Evolutionary conservation across 2,113 vertebrate genomes (phyloP).

Genomic region (Riparia riparia): DNA sequence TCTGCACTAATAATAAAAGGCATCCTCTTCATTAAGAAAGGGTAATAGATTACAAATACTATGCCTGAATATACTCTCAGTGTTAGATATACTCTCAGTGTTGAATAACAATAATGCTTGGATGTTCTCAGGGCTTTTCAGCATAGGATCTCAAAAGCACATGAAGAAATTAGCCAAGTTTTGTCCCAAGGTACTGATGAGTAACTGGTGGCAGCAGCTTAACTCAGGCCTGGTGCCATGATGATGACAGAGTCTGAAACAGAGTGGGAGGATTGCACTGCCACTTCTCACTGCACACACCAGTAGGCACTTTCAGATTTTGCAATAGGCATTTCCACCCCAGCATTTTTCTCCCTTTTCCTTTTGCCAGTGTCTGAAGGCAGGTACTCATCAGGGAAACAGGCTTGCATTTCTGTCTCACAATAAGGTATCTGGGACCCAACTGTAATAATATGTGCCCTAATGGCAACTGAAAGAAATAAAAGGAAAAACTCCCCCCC

Average conservation of each 20-base stretch:
- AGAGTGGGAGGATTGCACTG: not conserved
- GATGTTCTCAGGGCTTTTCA: not conserved
- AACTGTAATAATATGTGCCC: not conserved
- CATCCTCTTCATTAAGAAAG: not conserved
- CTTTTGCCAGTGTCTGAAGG: not conserved
- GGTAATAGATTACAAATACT: not conserved
- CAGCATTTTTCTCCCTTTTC: not conserved
- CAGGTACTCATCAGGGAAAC: not conserved
- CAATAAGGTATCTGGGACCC: not conserved
- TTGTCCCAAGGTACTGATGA: not conserved
- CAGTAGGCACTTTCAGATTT: not conserved
- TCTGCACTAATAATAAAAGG: not conserved
- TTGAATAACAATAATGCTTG: not conserved
- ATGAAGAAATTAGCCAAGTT: not conserved
- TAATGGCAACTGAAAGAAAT: not conserved
- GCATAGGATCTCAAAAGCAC: not conserved
- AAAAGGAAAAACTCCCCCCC: not conserved
- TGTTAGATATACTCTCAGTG: not conserved
- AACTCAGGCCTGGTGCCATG: rapidly evolving
- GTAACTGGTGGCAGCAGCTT: not conserved
- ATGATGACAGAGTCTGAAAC: not conserved
- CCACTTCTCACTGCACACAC: not conserved
- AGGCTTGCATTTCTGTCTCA: not conserved
- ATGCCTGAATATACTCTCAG: not conserved
- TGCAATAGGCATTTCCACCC: not conserved